Evolutionary conservation across 2,888 invertebrate species (phyloP).

Genomic region (Ennomos quercinarius): DNA sequence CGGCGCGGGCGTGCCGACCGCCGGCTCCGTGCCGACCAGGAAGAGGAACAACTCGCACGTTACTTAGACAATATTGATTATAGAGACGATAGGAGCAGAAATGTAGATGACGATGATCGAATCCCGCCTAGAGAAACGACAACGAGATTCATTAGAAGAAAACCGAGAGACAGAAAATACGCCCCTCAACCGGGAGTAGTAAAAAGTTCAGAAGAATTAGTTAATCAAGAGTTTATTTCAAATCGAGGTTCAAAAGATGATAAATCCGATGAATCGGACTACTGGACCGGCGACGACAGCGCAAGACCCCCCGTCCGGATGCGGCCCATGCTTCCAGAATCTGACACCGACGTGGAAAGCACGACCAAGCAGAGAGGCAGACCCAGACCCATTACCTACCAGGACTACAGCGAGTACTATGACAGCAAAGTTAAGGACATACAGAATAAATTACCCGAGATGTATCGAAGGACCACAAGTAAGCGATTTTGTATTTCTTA

Average conservation of each 20-base stretch:
- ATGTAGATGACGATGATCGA: constrained; percentile 43
- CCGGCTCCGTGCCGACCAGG: constrained; percentile 5
- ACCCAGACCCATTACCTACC: constrained; percentile 38
- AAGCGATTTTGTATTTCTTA: constrained; percentile 24
- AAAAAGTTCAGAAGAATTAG: no score
- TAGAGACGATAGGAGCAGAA: constrained; percentile 45
- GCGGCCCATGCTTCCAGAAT: background rate
- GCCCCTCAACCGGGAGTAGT: constrained; percentile 8
- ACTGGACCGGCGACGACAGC: constrained; percentile 2
- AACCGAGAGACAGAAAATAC: constrained; percentile 57
- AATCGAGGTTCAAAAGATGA: constrained; percentile 7
- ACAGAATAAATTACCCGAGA: constrained; percentile 59
- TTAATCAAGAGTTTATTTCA: no score
- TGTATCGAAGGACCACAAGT: constrained; percentile 62
- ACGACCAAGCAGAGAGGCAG: constrained; percentile 18
- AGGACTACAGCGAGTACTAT: constrained; percentile 65
- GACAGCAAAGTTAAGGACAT: constrained; percentile 64
- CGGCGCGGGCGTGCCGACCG: constrained; percentile 1
- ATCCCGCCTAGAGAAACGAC: constrained; percentile 45
- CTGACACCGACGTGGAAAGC: constrained; percentile 6
- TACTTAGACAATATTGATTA: constrained; percentile 45
- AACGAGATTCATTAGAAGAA: constrained; percentile 55
- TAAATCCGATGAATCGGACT: constrained; percentile 1
- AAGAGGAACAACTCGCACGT: constrained; percentile 1
- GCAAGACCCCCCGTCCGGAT: background rate